Evolutionary conservation across 2,113 vertebrate genomes (phyloP), one percentile per base, ranked within the genome.

Genomic region (Siniperca knerii): DNA sequence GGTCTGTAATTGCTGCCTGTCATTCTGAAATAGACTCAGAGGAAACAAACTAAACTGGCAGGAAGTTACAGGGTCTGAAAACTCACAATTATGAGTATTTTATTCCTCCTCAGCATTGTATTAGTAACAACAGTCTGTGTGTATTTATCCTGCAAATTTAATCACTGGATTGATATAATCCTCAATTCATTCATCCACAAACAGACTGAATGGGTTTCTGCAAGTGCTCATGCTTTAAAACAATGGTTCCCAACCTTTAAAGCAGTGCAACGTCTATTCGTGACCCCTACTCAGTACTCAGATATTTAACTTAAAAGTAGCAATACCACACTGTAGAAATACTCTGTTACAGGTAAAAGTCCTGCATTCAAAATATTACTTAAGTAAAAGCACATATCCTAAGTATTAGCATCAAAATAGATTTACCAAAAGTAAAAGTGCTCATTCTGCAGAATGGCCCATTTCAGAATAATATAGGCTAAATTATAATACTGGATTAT

Each of bases 1-100:
- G 80, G 72, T 60, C 87, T 79, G 65, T 88, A 93, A 90, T 88
- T 92, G 90, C 86, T 86, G 82, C 69, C 79, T 83, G 78, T 79
- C 75, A 83, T 57, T 84, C 48, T 81, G 77, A 91, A 92, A 87
- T 62, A 89, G 82, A 89, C 77, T 75, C 40, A 72, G 61, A 81
- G 68, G 80, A 72, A 82, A 81, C 52, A 55, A 79, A 75, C 44
- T 37, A 37, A 10, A 64, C 29, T 58, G n/a, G 16, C 33, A 35
- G 13, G 8, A 12, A 42, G 77, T 46, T 83, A 71, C 3, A 54
- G 10, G 29, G 60, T 60, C n/a, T 42, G 71, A 46, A 55, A 75
- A 12, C 16, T 3, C 18, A 52, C 21, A 40, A 20, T 50, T 8
- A 44, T 68, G n/a, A 64, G 12, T 37, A 15, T 65, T 54, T 70